A percentile compares a stretch with the other conserved stretches of the same genome.
Evolutionary conservation across 2,888 invertebrate species (phyloP).

Genomic region (Andrena dorsata): DNA sequence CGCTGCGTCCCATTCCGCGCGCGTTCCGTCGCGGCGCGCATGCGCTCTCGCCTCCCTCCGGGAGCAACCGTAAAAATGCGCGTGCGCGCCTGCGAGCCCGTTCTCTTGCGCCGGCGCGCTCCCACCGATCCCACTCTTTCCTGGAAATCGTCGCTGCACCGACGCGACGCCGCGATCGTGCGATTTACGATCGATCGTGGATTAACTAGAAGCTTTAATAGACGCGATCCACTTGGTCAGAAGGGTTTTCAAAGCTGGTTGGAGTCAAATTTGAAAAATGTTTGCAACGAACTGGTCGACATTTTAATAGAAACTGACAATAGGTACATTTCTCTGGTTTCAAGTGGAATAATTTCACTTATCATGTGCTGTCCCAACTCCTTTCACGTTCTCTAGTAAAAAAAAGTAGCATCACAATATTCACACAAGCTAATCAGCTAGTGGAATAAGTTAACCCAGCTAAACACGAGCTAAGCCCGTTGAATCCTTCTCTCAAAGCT

Average conservation of each 20-base stretch:
- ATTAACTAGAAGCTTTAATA: not conserved
- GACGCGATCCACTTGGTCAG: not conserved
- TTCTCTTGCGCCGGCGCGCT: constrained; percentile 44
- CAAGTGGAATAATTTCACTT: no score
- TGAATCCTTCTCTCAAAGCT: not conserved
- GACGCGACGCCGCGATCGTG: not conserved
- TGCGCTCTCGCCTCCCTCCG: constrained; percentile 24
- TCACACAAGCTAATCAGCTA: not conserved
- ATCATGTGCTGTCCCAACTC: no score
- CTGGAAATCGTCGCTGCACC: constrained; percentile 29
- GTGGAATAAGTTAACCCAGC: not conserved
- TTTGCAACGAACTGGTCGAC: no score
- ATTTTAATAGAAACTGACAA: no score
- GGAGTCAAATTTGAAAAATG: no score
- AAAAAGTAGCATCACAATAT: no score
- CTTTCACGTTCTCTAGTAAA: no score
- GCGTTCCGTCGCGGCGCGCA: constrained; percentile 45
- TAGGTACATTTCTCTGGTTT: no score
- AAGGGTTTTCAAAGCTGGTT: no score
- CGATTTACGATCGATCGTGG: constrained; percentile 2
- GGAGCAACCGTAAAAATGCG: constrained; percentile 46
- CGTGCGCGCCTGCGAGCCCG: constrained; percentile 36
- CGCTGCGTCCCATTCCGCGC: constrained; percentile 52
- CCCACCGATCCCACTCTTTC: constrained; percentile 32
- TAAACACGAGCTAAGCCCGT: not conserved